These are phyloP conservation scores for Seriola dumerili DNA, from an alignment of 2,113 vertebrate genomes.

Conservation along the genomic window DNA sequence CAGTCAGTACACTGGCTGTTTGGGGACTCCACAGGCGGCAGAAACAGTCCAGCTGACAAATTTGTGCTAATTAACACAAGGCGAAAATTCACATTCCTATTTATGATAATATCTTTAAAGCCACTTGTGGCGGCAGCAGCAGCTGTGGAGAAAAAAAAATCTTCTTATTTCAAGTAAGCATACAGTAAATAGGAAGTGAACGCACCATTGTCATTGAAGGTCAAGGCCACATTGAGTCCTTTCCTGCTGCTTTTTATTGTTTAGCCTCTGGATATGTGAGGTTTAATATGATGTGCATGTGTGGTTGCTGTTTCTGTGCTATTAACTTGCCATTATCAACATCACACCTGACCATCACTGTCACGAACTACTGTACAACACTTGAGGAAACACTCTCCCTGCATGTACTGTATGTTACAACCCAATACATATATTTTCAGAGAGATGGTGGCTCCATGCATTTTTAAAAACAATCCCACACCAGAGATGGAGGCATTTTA, in stretches of 20 bases:
- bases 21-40: too few relatives aligned
- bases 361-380: background rate
- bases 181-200: conserved; percentile 9
- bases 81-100: too few relatives aligned
- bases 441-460: conserved; percentile 37
- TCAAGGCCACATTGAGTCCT: background rate
- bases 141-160: too few relatives aligned
- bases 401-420: background rate
- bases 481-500: conserved; percentile 37
- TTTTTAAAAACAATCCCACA: conserved; percentile 58
- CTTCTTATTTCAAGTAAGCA: background rate
- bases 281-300: background rate
- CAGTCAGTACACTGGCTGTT: too few relatives aligned
- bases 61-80: too few relatives aligned
- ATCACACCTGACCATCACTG: background rate
- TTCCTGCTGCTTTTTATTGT: conserved; percentile 11
- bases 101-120: too few relatives aligned
- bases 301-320: conserved; percentile 1
- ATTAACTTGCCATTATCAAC: background rate
- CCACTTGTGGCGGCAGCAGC: too few relatives aligned
- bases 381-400: conserved; percentile 36
- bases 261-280: conserved; percentile 9
- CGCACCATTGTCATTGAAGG: background rate
- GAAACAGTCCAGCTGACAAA: too few relatives aligned
- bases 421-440: conserved; percentile 27